Conservation (phyloP, 2,113 vertebrate species). For the Ammodytes dubius region DNA sequence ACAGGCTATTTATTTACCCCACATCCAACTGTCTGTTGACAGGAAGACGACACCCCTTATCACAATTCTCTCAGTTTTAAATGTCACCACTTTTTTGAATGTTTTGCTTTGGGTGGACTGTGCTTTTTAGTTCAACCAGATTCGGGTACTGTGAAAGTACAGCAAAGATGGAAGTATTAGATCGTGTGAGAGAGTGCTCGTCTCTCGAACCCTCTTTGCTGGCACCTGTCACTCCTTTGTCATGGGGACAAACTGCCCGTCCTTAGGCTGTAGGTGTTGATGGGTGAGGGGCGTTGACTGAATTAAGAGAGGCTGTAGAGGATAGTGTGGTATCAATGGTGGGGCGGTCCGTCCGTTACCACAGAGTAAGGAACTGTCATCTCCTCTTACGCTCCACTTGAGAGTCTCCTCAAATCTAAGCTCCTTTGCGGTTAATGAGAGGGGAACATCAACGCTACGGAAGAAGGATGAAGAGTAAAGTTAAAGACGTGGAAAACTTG, state of each 20-base stretch:
- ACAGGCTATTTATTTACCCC: conserved; percentile 67
- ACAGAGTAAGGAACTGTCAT: conserved; percentile 39
- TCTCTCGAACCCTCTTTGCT: conserved; percentile 42
- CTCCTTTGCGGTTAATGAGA: conserved; percentile 47
- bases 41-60: conserved; percentile 23
- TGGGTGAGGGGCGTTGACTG: conserved; percentile 38
- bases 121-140: background rate
- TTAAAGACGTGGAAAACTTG: conserved; percentile 78
- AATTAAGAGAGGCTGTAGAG: conserved; percentile 55
- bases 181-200: conserved; percentile 10
- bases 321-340: conserved; percentile 44
- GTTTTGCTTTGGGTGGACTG: background rate
- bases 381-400: conserved; percentile 31
- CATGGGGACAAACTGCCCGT: conserved; percentile 77
- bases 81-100: conserved; percentile 19
- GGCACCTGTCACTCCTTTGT: conserved; percentile 91
- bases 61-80: conserved; percentile 39
- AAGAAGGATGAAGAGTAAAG: conserved; percentile 54
- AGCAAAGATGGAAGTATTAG: conserved; percentile 15
- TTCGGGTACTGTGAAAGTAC: background rate
- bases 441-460: background rate
- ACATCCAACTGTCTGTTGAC: conserved; percentile 42
- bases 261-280: conserved; percentile 72
- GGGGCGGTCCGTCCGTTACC: conserved; percentile 41
- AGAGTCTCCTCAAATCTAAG: conserved; percentile 38